Evolutionary conservation across 2,797 vertebrate species (phyloP).

Genomic region (Lithobates pipiens): DNA sequence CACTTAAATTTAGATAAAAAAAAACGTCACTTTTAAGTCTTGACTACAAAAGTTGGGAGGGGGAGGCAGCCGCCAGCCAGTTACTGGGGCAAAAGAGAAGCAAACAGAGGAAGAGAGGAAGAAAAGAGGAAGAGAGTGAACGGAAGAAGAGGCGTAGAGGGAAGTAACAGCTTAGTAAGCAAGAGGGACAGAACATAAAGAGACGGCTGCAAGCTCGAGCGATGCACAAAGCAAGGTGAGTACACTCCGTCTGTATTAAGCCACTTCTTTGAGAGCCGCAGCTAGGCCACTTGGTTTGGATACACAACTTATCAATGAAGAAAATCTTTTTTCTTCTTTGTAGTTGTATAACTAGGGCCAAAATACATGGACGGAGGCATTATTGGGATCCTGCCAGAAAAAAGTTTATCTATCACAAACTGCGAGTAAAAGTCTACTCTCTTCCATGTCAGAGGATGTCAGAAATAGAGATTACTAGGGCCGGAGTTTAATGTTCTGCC

Average conservation of each 20-base stretch:
- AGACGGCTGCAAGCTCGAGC: conserved; percentile 20
- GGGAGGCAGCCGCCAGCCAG: not conserved
- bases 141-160: conserved; percentile 57
- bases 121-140: conserved; percentile 51
- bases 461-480: not conserved
- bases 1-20: too few relatives aligned
- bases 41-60: not conserved
- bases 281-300: not conserved
- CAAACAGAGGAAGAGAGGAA: conserved; percentile 47
- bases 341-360: not conserved
- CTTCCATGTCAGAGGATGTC: too few relatives aligned
- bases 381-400: not conserved
- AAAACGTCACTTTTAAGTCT: too few relatives aligned
- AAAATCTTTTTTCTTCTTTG: not conserved
- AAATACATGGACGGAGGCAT: not conserved
- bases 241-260: not conserved
- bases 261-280: not conserved
- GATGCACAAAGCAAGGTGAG: conserved; percentile 31
- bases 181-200: not conserved
- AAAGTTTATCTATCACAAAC: too few relatives aligned
- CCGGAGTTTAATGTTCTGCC: too few relatives aligned
- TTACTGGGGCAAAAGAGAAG: conserved; percentile 6
- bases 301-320: not conserved
- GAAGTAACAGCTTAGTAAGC: conserved; percentile 50
- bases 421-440: too few relatives aligned